Base-by-base conservation (phyloP, 2,888 invertebrate genomes). In the Oasisia sp. region DNA sequence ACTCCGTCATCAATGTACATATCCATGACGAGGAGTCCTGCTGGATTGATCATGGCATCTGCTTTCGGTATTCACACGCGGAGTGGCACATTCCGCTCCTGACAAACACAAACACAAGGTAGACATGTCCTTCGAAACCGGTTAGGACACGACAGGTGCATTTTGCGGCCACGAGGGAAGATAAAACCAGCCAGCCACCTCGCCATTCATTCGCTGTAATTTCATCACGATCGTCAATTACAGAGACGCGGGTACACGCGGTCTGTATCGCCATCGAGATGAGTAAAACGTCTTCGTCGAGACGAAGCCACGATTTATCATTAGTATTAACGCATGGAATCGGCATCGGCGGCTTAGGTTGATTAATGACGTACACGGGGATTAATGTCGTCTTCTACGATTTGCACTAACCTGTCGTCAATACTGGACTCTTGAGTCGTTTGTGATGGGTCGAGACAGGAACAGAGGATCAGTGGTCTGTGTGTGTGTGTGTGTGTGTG, bases 361-460 rank as follows among this genome's bases (percentile, higher is more conserved):
- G 74, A 74, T 74, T 74, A 74, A 74, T 74, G 74, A n/a, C 74
- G 74, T 74, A 74, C 74, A 27, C 74, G 74, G 19, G 74, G 74
- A 74, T 74, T 74, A 74, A 74, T 19, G 74, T n/a, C 74, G 74
- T 74, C 27, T 74, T 74, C 74, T 74, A 3, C 14, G 74, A 74
- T n/a, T 27, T 19, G 27, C 38, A 27, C 4, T 27, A 27, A 74
- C 27, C 74, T 74, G 27, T 74, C 74, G 27, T 74, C 74, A 74
- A 27, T 74, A 74, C 74, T 27, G 19, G 74, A 27, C 5, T 74
- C 27, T 74, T 3, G 74, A n/a, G 27, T 74, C 74, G 74, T 74
- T 50, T 11, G 74, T 74, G 27, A 27, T 5, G 27, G 27, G 74
- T 27, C 5, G n/a, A 19, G n/a, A 58, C 58, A 58, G 27, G 19